These are phyloP conservation scores for Rotaria sp. DNA, from an alignment of 2,888 invertebrate species.

Conservation along the genomic window DNA sequence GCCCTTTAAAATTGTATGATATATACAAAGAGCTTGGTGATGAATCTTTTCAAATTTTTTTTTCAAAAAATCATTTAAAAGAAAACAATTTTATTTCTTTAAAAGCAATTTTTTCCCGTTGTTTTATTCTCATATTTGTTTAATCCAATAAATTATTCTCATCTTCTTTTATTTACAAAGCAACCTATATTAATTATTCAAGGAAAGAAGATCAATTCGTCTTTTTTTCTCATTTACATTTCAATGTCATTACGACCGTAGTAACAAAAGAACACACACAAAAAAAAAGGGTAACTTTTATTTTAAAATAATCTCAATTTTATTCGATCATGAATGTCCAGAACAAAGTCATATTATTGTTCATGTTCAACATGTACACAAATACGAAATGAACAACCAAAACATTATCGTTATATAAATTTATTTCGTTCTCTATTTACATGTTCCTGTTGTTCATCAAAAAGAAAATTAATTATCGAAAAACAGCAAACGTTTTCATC, in stretches of 20 bases:
- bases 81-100: neutral
- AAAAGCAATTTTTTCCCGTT: neutral
- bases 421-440: neutral
- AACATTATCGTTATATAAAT: neutral
- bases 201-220: neutral
- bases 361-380: conserved; percentile 17
- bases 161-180: neutral
- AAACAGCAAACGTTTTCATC: neutral
- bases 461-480: neutral
- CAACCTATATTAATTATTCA: neutral
- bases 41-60: neutral
- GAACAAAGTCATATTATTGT: neutral
- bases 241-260: neutral
- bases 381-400: neutral
- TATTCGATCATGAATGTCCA: conserved; percentile 1
- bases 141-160: neutral
- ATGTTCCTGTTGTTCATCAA: neutral
- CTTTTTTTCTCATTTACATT: neutral
- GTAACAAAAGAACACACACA: neutral
- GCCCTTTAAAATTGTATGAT: neutral
- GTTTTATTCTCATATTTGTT: neutral
- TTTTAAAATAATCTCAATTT: neutral
- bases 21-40: neutral
- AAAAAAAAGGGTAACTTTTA: neutral
- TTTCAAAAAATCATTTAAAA: neutral